Base-by-base conservation (phyloP, 2,113 vertebrate genomes). In the Aegotheles bennettii region DNA sequence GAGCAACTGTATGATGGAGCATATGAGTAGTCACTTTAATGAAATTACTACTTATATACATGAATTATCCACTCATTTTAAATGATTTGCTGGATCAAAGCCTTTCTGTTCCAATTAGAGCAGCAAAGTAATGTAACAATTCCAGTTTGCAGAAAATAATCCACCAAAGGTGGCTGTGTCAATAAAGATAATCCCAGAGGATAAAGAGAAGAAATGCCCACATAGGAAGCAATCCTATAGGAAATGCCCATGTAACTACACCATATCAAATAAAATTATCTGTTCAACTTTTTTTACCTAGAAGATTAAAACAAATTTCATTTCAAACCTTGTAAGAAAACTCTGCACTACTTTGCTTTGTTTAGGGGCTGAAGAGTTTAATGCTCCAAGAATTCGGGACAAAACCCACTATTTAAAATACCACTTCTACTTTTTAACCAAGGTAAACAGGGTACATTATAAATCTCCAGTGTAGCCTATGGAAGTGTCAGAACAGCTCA, bases 1-100 rank as follows among this genome's bases (percentile, higher is more conserved):
- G 36, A 92, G 42, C 42, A 90, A 93, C 54, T 64, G 29, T 51
- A 9, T 42, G 78, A 84, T 2, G 1, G n/a, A 90, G 53, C 47
- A 84, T 48, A 69, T 11, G 33, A 95, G 75, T n/a, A 89, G 93
- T 84, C 75, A 75, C 79, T 92, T 93, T 84, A 93, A 84, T 94
- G 35, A 95, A 96, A 94, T 96, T 71, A 77, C 76, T 88, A 71
- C 56, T 90, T 94, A 86, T 47, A 84, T 75, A 84, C 76, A 29
- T 86, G 73, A 96, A 96, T 96, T 96, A 96, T 50, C 92, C 60
- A 82, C 83, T 94, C 77, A 90, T 89, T 93, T 90, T 36, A 75
- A 94, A 45, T 77, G 87, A 88, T 81, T 89, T 90, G 38, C 73
- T 90, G 94, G 83, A 96, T 84, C 85, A 94, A 94, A 88, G 60